These are phyloP conservation scores for Drosophila mimetica DNA, from an alignment of 2,888 invertebrate genomes.

Conservation along the genomic window DNA sequence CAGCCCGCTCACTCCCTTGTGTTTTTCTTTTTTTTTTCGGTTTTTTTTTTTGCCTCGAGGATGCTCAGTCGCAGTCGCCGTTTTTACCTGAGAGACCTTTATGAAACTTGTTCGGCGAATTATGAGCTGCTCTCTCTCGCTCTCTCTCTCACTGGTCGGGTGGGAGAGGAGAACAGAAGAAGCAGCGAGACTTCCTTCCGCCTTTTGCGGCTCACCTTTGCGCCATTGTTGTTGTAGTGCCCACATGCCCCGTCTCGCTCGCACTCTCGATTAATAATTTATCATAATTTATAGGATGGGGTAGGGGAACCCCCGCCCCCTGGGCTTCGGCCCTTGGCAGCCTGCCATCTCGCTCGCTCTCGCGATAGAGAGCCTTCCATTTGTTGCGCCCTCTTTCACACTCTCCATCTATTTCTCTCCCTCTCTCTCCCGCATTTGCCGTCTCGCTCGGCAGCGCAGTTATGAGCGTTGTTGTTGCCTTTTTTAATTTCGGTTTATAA, in stretches of 20 bases:
- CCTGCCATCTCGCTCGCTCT: slow-evolving; percentile 65
- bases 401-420: not conserved
- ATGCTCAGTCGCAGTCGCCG: slow-evolving; percentile 55
- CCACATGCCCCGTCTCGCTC: slow-evolving; percentile 26
- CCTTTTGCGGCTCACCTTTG: slow-evolving; percentile 69
- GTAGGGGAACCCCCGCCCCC: slow-evolving; percentile 10
- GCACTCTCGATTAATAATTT: slow-evolving; percentile 76
- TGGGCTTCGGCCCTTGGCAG: slow-evolving; percentile 24
- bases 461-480: slow-evolving; percentile 63
- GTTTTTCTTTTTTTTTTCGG: slow-evolving; percentile 5
- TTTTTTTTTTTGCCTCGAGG: slow-evolving; percentile 10
- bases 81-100: slow-evolving; percentile 71
- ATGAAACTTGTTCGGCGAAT: slow-evolving; percentile 79
- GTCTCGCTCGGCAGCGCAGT: slow-evolving; percentile 62
- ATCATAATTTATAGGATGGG: slow-evolving; percentile 82
- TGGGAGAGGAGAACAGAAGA: slow-evolving; percentile 12
- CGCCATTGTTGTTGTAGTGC: slow-evolving; percentile 52
- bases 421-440: slow-evolving; percentile 31
- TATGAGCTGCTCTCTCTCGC: slow-evolving; percentile 61
- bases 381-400: slow-evolving; percentile 51
- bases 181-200: slow-evolving; percentile 64
- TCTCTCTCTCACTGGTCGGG: slow-evolving; percentile 23
- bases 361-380: slow-evolving; percentile 48
- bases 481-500: slow-evolving; percentile 80
- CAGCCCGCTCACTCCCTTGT: slow-evolving; percentile 48